A percentile compares a stretch with the other conserved stretches of the same genome.
These are phyloP conservation scores for Sus scrofa DNA, from an alignment of 2,113 vertebrate genomes.

Conservation along the genomic window T2T-Sscrofa CM000820.6:75418001-75418500, in stretches of 20 bases:
- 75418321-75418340: neutral
- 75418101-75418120: constrained; percentile 84
- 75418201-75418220: constrained; percentile 35
- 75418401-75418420: neutral
- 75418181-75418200: constrained; percentile 64
- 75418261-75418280: neutral
- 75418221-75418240: constrained; percentile 53
- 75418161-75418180: constrained; percentile 74
- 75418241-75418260: constrained; percentile 22
- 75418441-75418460: neutral
- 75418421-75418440: neutral
- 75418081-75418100: constrained; percentile 81
- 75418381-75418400: neutral
- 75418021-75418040: neutral
- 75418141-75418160: constrained; percentile 82
- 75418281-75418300: neutral
- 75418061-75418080: constrained; percentile 79
- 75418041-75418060: constrained; percentile 83
- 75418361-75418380: neutral
- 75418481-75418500: neutral
- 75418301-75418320: neutral
- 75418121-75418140: constrained; percentile 84
- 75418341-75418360: neutral
- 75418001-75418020: constrained; percentile 75
- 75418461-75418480: neutral